These are phyloP conservation scores for Cathartes aura DNA, from an alignment of 2,113 vertebrate genomes.

Conservation along the genomic window DNA sequence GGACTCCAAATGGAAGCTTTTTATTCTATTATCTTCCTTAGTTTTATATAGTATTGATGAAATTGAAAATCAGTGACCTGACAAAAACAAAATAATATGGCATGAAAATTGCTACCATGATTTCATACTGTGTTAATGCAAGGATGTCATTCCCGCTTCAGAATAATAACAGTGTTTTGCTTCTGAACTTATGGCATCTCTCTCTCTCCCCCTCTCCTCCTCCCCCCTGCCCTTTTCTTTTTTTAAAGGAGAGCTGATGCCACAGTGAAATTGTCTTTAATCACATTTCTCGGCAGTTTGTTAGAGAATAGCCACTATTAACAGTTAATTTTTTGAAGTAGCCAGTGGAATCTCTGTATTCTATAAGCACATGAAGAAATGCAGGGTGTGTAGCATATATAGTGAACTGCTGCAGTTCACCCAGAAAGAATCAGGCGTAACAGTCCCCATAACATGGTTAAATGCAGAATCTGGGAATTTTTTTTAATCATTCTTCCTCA, in stretches of 20 bases:
- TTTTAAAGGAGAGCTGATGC: background rate
- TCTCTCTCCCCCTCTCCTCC: background rate
- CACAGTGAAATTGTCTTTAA: background rate
- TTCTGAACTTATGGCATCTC: background rate
- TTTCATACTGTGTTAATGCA: constrained; percentile 73
- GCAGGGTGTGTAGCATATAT: fast-evolving
- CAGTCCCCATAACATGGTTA: background rate
- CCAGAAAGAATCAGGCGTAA: background rate
- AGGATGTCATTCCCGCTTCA: constrained; percentile 57
- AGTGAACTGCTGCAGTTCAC: background rate
- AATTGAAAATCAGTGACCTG: constrained; percentile 74
- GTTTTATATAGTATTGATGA: constrained; percentile 65
- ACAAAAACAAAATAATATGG: constrained; percentile 70
- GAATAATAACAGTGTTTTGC: constrained; percentile 67
- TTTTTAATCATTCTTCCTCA: background rate
- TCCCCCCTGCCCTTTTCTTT: background rate
- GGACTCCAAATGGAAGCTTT: background rate
- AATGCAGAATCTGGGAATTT: background rate
- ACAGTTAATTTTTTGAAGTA: background rate
- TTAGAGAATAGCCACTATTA: background rate
- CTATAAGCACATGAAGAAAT: background rate
- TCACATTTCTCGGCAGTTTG: background rate
- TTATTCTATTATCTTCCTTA: constrained; percentile 56
- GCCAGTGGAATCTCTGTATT: background rate
- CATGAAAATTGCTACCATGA: constrained; percentile 69